Evolutionary conservation across 2,113 vertebrate genomes (phyloP), one percentile per base, ranked within the genome.

Genomic region (Callospermophilus lateralis): DNA sequence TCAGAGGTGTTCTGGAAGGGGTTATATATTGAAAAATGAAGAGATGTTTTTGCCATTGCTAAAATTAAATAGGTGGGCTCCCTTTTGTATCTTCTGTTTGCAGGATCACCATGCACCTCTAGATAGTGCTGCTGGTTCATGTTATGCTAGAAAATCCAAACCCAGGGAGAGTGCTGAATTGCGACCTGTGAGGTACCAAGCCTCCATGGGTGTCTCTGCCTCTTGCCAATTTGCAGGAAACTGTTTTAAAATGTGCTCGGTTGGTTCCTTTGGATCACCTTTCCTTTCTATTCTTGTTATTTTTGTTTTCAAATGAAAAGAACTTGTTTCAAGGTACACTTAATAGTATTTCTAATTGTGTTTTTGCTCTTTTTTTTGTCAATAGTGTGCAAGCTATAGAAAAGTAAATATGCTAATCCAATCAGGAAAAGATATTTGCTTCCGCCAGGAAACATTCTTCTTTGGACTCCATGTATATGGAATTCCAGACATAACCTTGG

Each of bases 111-210:
- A 2, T 0, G 3, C 10, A 72, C 98, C 98, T 98, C 97, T 97
- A 98, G 99, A 98, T 99, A 98, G 98, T 93, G 98, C 93, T 98
- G 95, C 89, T 85, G 97, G n/a, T 34, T 88, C 63, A 30, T 8
- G 61, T 89, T 97, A 78, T 89, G 20, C 63, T 17, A 0, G 10
- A 32, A 13, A 34, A 0, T 61, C 55, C 48, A 77, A 79, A 3
- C 32, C 32, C 63, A 67, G 28, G 45, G 32, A 13, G 45, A 67
- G 45, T 4, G 68, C 28, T n/a, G 68, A 30, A 20, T 12, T 65
- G 26, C 0, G 26, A 89, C 65, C 79, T 88, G 72, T 1, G 17
- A 81, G 68, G 7, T 8, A 16, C 9, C 37, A 13, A 74, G 45
- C 48, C 48, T 19, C 1, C 10, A 0, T 90, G 39, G n/a, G 22